These are phyloP conservation scores for Cataglyphis cursor DNA, from an alignment of 2,888 invertebrate genomes.

Conservation along the genomic window DNA sequence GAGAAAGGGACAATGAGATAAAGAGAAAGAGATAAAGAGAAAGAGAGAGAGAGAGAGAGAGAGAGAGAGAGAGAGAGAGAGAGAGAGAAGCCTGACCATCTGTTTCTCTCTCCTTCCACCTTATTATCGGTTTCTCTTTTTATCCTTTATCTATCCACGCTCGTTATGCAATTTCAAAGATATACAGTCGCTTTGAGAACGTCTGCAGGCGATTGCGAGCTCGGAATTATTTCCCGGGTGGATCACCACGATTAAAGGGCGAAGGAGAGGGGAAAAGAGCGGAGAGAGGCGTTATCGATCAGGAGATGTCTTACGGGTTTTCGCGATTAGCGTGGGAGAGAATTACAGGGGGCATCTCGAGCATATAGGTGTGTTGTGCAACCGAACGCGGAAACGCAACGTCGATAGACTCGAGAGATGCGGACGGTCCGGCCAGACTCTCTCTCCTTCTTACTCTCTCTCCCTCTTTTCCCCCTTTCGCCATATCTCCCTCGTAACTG, in stretches of 20 bases:
- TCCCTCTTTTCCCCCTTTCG: slow-evolving; percentile 54
- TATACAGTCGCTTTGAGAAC: slow-evolving; percentile 76
- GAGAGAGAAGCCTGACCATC: background rate
- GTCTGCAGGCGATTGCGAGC: slow-evolving; percentile 71
- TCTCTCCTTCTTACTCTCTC: slow-evolving; percentile 67
- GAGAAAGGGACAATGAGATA: slow-evolving; percentile 49
- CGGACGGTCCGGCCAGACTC: slow-evolving; percentile 72
- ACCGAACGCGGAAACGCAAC: slow-evolving; percentile 83
- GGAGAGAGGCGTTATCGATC: slow-evolving; percentile 27
- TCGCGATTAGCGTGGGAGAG: slow-evolving; percentile 64
- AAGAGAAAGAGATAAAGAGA: background rate
- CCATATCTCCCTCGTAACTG: background rate
- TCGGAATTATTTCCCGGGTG: slow-evolving; percentile 65
- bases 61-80: too few relatives aligned
- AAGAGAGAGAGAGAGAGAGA: background rate
- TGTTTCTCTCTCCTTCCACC: slow-evolving; percentile 44
- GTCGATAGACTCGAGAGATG: slow-evolving; percentile 74
- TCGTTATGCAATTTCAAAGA: slow-evolving; percentile 77
- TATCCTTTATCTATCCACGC: slow-evolving; percentile 44
- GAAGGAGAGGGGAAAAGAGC: background rate
- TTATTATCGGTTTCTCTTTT: slow-evolving; percentile 37
- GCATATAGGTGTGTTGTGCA: slow-evolving; percentile 81
- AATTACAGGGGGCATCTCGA: slow-evolving; percentile 72
- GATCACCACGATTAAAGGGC: slow-evolving; percentile 1
- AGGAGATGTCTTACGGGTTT: slow-evolving; percentile 35